These are phyloP conservation scores for Acanthosepion lycidas DNA, from an alignment of 2,888 invertebrate genomes.

Conservation along the genomic window DNA sequence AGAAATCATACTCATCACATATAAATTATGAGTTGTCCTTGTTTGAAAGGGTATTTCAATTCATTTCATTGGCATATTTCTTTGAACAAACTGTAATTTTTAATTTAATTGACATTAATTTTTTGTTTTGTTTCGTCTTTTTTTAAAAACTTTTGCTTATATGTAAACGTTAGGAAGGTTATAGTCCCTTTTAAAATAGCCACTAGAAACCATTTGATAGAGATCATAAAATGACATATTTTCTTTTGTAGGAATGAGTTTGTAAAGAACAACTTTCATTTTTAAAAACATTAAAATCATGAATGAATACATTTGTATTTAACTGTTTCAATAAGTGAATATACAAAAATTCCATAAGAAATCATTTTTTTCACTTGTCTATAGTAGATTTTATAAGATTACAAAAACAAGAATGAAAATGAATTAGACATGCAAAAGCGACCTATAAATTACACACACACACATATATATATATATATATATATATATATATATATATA, in stretches of 20 bases:
- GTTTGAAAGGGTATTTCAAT: not conserved
- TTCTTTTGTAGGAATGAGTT: not conserved
- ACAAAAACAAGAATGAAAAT: no score
- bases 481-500: no score
- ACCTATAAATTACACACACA: no score
- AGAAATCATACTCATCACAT: not conserved
- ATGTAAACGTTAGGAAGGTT: not conserved
- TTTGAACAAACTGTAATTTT: not conserved
- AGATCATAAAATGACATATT: not conserved
- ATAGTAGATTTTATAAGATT: no score
- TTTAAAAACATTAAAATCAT: no score
- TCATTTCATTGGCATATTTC: not conserved
- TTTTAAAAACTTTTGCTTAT: not conserved
- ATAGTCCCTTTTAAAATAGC: not conserved
- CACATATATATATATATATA: no score
- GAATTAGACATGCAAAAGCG: no score
- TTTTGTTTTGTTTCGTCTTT: not conserved
- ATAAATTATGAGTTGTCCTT: not conserved
- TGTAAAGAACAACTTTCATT: not conserved
- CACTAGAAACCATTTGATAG: not conserved
- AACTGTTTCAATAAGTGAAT: no score
- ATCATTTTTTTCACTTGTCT: no score
- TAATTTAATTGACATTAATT: not conserved
- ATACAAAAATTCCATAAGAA: no score
- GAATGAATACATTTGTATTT: no score